phyloP scores from a whole-genome alignment of 2,888 invertebrate genomes.

The Homarus gammarus region DNA sequence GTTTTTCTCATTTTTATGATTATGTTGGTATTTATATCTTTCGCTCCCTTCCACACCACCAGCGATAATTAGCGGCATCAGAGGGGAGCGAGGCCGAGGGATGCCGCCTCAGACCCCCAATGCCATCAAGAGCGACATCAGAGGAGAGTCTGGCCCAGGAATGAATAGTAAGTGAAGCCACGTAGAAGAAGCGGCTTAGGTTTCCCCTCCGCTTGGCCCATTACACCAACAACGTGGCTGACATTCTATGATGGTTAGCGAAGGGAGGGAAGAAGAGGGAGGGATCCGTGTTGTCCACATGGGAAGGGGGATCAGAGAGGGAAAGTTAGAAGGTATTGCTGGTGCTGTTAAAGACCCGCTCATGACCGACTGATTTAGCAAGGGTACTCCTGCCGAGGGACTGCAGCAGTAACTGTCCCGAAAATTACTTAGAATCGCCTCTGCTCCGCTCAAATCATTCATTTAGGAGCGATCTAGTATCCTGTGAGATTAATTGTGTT shows the following conservation, averaged over 20 bases:
- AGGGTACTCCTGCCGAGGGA: too few species aligned
- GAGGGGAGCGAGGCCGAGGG: not conserved
- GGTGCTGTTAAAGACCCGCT: too few species aligned
- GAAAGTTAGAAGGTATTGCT: too few species aligned
- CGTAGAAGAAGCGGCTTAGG: not conserved
- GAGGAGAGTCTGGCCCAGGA: conserved; percentile 3
- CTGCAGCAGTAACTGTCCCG: too few species aligned
- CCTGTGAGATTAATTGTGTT: too few species aligned
- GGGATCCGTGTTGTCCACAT: not conserved
- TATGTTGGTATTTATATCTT: too few species aligned
- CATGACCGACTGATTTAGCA: too few species aligned
- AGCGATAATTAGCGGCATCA: not conserved
- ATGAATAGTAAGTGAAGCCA: conserved; percentile 2
- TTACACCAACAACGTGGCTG: not conserved
- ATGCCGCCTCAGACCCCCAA: not conserved
- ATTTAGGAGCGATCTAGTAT: too few species aligned
- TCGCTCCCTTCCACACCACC: not conserved
- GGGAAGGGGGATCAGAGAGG: too few species aligned
- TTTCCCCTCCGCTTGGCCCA: not conserved
- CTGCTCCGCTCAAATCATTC: too few species aligned
- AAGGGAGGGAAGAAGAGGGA: not conserved
- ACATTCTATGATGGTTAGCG: not conserved
- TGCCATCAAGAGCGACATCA: not conserved
- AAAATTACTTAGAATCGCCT: too few species aligned
- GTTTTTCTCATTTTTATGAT: too few species aligned